A percentile compares a stretch with the other conserved stretches of the same genome.
These are phyloP conservation scores for Epinotia bilunana DNA, from an alignment of 2,888 invertebrate species.

Conservation along the genomic window DNA sequence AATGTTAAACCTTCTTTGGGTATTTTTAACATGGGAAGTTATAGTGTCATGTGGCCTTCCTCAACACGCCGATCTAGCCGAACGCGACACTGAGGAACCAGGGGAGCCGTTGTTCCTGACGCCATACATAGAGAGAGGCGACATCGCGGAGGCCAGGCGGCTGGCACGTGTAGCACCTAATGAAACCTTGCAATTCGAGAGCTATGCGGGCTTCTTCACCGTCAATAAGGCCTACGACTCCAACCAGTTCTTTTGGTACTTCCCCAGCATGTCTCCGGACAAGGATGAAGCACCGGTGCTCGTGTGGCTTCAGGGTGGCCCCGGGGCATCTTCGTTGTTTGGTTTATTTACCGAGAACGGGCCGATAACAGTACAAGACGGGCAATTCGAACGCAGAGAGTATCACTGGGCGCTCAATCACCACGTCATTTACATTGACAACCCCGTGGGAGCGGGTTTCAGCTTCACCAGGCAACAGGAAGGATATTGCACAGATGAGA, in stretches of 20 bases:
- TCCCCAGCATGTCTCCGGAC: not conserved
- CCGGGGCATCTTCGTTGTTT: not conserved
- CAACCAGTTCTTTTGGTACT: not conserved
- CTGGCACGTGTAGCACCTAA: not conserved
- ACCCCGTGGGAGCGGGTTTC: not conserved
- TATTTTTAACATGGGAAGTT: not conserved
- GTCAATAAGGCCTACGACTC: conserved; percentile 1
- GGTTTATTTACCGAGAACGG: not conserved
- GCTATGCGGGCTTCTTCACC: not conserved
- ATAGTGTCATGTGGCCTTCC: not conserved
- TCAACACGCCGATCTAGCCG: not conserved
- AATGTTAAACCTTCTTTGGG: not conserved
- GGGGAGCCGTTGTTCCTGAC: not conserved
- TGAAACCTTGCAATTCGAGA: not conserved
- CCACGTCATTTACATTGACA: not conserved
- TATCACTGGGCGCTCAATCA: not conserved
- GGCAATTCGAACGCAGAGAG: not conserved
- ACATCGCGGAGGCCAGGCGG: not conserved
- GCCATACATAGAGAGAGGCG: not conserved
- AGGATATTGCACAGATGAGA: not conserved
- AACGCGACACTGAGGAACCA: not conserved
- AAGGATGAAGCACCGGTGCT: not conserved
- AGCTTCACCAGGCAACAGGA: not conserved
- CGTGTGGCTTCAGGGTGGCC: not conserved
- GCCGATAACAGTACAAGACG: not conserved